Evolutionary conservation across 2,113 vertebrate species (phyloP), one percentile per base, ranked within the genome.

Genomic region (Canis aureus): DNA sequence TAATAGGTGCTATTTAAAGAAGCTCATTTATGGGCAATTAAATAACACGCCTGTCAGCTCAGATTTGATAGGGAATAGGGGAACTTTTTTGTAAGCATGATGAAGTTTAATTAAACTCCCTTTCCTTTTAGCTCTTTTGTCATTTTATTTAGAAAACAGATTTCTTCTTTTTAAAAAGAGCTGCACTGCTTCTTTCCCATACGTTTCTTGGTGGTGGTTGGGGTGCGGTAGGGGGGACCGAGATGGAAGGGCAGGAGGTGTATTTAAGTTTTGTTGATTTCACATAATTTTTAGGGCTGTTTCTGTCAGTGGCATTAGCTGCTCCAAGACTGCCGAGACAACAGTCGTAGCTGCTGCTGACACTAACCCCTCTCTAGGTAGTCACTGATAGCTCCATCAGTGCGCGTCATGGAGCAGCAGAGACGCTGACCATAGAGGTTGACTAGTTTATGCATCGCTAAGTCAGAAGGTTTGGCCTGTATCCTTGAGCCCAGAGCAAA

Each of bases 1-100:
- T 95, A 96, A 96, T 90, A n/a, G 43, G 35, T 97, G 29, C 89
- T 98, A 8, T 89, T 97, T 97, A 95, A 97, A 97, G 96, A 96
- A 98, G 60, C 80, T 97, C 8, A 85, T 88, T 96, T 97, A 94
- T 96, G 90, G 92, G 95, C 51, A 97, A 95, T 97, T 97, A 98
- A 97, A 81, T 97, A 93, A 62, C 92, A 95, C 1, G 57, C 93
- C 60, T 97, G 97, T 93, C 49, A 74, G 22, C 90, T 32, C 91
- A 32, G 0, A 9, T 95, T 91, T 89, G 93, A 53, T n/a, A 17
- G 43, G 66, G 84, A 89, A 87, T 69, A 84, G 12, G 86, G 92
- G 25, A 87, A 59, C n/a, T 43, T 74, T 86, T 76, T 88, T 89
- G 73, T 23, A 84, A 92, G 76, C 91, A 60, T 43, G 88, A 1